Conservation (phyloP, 2,113 vertebrate species). For the Psammodynastes pulverulentus region DNA sequence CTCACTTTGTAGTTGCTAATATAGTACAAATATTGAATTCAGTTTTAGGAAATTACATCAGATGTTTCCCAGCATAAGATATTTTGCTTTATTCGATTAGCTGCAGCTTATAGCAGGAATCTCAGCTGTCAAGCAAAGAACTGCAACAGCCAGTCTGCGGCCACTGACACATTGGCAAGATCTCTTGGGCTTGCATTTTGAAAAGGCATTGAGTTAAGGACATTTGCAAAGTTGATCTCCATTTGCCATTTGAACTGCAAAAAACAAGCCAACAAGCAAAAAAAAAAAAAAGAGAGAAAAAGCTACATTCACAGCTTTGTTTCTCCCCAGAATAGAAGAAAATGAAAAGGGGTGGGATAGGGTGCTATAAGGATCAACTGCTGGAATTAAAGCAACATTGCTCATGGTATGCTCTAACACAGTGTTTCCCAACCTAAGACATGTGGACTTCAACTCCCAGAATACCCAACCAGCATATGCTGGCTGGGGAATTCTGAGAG, state of each 20-base stretch:
- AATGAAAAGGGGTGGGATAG: neutral
- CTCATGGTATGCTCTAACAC: neutral
- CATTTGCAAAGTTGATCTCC: neutral
- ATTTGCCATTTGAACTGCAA: neutral
- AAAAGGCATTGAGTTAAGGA: neutral
- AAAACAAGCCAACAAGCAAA: neutral
- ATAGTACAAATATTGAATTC: slow-evolving; percentile 33
- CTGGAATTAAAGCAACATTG: neutral
- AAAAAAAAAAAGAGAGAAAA: neutral
- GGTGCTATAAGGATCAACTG: no score
- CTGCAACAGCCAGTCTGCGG: neutral
- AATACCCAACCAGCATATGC: no score
- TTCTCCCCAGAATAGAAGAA: neutral
- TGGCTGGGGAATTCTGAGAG: no score
- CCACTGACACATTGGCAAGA: neutral
- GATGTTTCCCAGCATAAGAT: slow-evolving; percentile 16
- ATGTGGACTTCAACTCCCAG: no score
- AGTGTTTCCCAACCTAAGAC: no score
- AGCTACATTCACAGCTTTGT: neutral
- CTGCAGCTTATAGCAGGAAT: neutral
- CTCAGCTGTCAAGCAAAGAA: neutral
- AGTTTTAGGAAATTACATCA: slow-evolving; percentile 25
- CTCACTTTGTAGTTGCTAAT: slow-evolving; percentile 28
- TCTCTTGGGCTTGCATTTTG: neutral
- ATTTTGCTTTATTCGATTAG: slow-evolving; percentile 13